A percentile compares a stretch with the other conserved stretches of the same genome.
These are phyloP conservation scores for Ailuropoda melanoleuca DNA, from an alignment of 2,113 vertebrate species.

Conservation along the genomic window DNA sequence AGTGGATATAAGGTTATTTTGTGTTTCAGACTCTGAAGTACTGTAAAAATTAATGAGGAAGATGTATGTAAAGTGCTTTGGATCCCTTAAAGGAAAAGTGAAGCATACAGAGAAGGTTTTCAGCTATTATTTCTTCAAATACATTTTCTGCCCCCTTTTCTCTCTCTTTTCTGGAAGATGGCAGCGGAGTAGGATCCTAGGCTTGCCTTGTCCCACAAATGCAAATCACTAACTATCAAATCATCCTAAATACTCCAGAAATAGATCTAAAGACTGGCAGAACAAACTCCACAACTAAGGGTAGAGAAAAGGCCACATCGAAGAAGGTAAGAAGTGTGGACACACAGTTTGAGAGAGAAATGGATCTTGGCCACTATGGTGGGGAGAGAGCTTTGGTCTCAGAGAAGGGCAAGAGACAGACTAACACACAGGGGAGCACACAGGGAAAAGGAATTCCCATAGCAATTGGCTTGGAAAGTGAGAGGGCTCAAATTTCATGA, in stretches of 20 bases:
- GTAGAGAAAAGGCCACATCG: background rate
- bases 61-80: background rate
- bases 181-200: background rate
- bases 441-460: background rate
- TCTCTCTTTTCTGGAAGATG: background rate
- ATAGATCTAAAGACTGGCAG: background rate
- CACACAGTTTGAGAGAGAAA: background rate
- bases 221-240: background rate
- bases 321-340: background rate
- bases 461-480: background rate
- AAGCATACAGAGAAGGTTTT: background rate
- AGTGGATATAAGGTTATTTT: background rate
- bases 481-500: background rate
- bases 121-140: too few relatives aligned
- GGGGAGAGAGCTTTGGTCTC: background rate
- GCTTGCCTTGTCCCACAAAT: background rate
- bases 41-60: background rate
- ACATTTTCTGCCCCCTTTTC: too few relatives aligned
- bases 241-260: background rate
- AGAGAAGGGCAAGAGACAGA: background rate
- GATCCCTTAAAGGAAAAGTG: constrained; percentile 7
- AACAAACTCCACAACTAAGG: background rate
- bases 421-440: background rate
- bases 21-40: background rate
- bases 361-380: background rate